Evolutionary conservation across 2,888 invertebrate genomes (phyloP).

Genomic region (Pecten maximus): DNA sequence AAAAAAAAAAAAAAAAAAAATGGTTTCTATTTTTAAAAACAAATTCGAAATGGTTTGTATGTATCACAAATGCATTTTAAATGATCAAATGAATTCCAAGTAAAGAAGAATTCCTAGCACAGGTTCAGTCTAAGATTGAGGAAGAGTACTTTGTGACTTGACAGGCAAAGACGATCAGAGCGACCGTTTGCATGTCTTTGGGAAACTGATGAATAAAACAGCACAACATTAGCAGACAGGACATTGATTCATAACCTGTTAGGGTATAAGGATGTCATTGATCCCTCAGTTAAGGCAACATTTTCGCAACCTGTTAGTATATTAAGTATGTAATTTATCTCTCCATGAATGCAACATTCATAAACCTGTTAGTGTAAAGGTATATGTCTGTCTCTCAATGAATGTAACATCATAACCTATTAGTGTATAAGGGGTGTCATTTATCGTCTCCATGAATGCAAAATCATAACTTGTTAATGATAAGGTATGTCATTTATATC

Average conservation of each 20-base stretch:
- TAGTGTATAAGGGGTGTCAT: background rate
- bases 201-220: conserved; percentile 95
- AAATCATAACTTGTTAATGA: background rate
- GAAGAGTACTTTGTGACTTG: too few relatives aligned
- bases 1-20: too few relatives aligned
- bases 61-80: too few relatives aligned
- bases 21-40: too few relatives aligned
- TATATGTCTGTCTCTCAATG: background rate
- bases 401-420: background rate
- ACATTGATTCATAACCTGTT: conserved; percentile 90
- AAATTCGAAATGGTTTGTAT: too few relatives aligned
- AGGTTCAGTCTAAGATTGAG: too few relatives aligned
- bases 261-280: conserved; percentile 86
- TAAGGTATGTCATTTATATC: too few relatives aligned
- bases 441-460: background rate
- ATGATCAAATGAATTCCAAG: too few relatives aligned
- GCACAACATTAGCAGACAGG: conserved; percentile 94
- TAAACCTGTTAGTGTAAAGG: background rate
- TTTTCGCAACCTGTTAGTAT: background rate
- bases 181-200: conserved; percentile 95
- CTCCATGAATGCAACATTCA: background rate
- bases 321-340: too few relatives aligned
- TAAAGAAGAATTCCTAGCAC: too few relatives aligned
- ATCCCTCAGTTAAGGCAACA: background rate
- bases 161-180: conserved; percentile 93